Base-by-base conservation (phyloP, 2,888 invertebrate genomes). In the Meiosimyza platycephala region DNA sequence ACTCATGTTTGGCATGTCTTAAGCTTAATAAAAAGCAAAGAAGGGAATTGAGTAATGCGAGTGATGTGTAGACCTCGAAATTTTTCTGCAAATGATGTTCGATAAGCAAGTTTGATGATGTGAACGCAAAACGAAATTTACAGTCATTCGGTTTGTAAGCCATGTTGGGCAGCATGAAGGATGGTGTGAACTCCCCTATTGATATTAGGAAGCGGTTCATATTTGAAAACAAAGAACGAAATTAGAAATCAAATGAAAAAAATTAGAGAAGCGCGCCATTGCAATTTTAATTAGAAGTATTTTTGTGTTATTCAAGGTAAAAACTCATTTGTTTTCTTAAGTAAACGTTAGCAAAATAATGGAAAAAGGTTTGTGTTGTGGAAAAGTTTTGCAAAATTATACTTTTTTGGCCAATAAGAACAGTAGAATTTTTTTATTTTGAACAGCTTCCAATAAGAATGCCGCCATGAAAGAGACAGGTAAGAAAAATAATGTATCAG, bases 211-310 rank as follows among this genome's bases (percentile, higher is more conserved):
- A 57, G 68, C 68, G 59, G 59, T 50, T 51, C 3, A 50, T 51
- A 40, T 67, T 69, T 69, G 59, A 69, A 69, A 69, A 60, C 68
- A 69, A 69, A 60, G 68, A 57, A 59, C 60, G 55, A 16, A 47
- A 57, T 59, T 50, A 48, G 55, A 16, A 47, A 57, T 59, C 59
- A 48, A 68, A 68, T 57, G 18, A 11, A 47, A 68, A 55, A 40
- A 16, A 40, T 40, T 33, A 15, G 7, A 47, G 12, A 40, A 54
- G 9, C 16, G 59, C 16, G 51, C 12, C 65, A 52, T 52, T 22
- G 59, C 68, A 48, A 52, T 54, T 66, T 11, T 7, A 47, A 12
- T 55, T 18, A 55, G 7, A 55, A 47, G 18, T 40, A n/a, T 52
- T 6, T 12, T 18, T 48, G 40, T 67, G 40, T 28, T 6, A 7